Evolutionary conservation across 2,113 vertebrate genomes (phyloP).

Genomic region (Erinaceus europaeus): DNA sequence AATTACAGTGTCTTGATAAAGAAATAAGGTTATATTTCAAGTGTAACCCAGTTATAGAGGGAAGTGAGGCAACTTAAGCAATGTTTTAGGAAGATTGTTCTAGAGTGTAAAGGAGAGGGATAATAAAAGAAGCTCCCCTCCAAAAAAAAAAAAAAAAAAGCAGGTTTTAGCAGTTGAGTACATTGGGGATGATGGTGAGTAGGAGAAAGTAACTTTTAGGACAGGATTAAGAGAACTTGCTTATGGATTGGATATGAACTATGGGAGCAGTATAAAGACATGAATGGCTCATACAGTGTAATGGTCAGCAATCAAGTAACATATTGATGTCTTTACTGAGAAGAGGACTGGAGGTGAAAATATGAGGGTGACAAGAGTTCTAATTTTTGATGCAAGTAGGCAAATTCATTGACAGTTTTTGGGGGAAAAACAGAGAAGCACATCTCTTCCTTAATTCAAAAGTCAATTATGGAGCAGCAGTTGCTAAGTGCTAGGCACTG

Average conservation of each 20-base stretch:
- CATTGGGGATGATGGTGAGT: neutral
- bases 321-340: neutral
- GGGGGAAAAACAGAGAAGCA: neutral
- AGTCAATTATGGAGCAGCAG: neutral
- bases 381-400: neutral
- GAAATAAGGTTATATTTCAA: neutral
- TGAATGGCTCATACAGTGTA: neutral
- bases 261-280: neutral
- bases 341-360: neutral
- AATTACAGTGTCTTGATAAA: neutral
- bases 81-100: neutral
- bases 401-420: neutral
- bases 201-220: neutral
- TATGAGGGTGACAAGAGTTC: neutral
- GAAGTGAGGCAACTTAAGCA: neutral
- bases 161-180: neutral
- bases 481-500: neutral
- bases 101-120: neutral
- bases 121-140: too few relatives aligned
- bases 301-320: neutral
- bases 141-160: neutral
- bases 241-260: neutral
- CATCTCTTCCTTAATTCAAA: neutral
- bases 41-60: neutral
- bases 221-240: neutral